These are phyloP conservation scores for Carabus problematicus DNA, from an alignment of 2,888 invertebrate genomes.

Conservation along the genomic window DNA sequence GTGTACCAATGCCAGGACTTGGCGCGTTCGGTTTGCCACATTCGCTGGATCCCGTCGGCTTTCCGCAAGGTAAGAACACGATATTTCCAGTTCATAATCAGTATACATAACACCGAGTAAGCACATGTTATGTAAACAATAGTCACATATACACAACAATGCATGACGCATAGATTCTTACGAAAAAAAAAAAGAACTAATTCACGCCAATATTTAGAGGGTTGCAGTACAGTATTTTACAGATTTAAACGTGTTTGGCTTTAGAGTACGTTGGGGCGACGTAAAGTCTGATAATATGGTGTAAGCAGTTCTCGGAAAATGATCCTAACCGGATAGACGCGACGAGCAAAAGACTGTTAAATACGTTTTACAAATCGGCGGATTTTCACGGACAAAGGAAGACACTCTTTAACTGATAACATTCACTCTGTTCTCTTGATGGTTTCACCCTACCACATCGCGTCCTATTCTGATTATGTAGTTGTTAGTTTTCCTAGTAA, in stretches of 20 bases:
- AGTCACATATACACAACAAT: no score
- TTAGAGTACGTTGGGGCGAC: no score
- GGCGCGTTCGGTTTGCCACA: conserved; percentile 55
- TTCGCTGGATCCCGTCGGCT: conserved; percentile 55
- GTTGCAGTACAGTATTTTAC: conserved; percentile 14
- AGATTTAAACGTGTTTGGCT: conserved; percentile 20
- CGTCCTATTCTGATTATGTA: no score
- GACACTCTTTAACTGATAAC: conserved; percentile 6
- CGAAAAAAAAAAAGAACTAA: no score
- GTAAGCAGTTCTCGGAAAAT: conserved; percentile 33
- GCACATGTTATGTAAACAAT: no score
- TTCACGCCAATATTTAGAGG: background rate
- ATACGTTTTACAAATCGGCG: conserved; percentile 42
- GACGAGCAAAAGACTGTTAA: conserved; percentile 23
- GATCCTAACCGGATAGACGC: conserved; percentile 15
- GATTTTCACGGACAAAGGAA: conserved; percentile 35
- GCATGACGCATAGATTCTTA: no score
- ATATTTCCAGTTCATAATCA: no score
- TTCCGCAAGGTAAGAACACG: conserved; percentile 55
- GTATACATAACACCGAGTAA: no score
- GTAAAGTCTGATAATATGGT: conserved; percentile 20
- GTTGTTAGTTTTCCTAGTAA: no score
- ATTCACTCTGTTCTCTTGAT: no score
- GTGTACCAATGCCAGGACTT: conserved; percentile 54
- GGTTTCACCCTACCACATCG: no score